phyloP scores from a whole-genome alignment of 2,888 invertebrate species.

The Papilio demoleus region DNA sequence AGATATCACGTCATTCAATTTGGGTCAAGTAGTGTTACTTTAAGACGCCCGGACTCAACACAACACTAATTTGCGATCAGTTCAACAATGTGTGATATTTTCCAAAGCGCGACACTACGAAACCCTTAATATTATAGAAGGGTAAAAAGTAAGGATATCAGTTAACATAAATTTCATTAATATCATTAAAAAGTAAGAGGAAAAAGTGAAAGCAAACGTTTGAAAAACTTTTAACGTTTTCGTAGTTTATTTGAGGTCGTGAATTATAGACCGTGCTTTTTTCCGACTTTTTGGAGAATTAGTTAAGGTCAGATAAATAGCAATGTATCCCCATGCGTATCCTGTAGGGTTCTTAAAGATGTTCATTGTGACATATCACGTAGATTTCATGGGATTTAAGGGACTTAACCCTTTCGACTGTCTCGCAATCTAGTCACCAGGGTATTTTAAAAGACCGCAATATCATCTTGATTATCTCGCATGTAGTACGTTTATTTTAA shows the following conservation, averaged over 20 bases:
- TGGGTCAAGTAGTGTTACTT: slow-evolving; percentile 48
- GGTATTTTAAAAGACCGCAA: slow-evolving; percentile 26
- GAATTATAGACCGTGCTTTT: not conserved
- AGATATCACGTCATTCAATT: slow-evolving; percentile 60
- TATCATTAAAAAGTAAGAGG: not conserved
- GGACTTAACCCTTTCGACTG: slow-evolving; percentile 36
- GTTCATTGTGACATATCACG: slow-evolving; percentile 46
- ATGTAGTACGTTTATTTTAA: too few species aligned
- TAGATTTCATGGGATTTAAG: slow-evolving; percentile 42
- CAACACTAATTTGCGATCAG: slow-evolving; percentile 54
- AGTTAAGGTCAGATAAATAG: slow-evolving; percentile 14
- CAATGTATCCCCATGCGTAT: not conserved
- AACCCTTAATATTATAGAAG: not conserved
- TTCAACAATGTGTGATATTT: slow-evolving; percentile 40
- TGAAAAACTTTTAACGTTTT: not conserved
- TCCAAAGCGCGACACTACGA: not conserved
- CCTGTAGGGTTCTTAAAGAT: slow-evolving; percentile 34
- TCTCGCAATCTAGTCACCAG: slow-evolving; percentile 26
- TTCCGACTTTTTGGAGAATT: slow-evolving; percentile 1
- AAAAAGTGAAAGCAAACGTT: slow-evolving; percentile 1
- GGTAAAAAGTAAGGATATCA: not conserved
- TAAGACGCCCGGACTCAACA: slow-evolving; percentile 50
- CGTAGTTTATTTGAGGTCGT: not conserved
- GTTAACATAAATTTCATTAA: not conserved
- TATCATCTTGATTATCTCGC: slow-evolving; percentile 36